Conservation (phyloP, 1,140 invertebrate species). For the Manduca sexta region DNA sequence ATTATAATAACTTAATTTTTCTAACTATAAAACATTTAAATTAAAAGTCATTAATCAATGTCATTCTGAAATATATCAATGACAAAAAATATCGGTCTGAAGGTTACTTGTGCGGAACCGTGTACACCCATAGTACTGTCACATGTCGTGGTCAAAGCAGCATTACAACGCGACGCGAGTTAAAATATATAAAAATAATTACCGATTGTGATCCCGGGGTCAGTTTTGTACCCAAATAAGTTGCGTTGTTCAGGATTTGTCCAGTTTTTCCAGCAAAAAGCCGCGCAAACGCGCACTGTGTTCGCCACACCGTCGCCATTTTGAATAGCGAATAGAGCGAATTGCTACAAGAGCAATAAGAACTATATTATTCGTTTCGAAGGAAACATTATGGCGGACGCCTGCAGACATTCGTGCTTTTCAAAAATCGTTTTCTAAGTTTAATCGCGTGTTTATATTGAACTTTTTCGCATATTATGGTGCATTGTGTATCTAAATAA, state of each 20-base stretch:
- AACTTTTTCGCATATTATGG: conserved; percentile 73
- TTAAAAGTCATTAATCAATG: conserved; percentile 15
- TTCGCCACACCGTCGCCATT: conserved; percentile 72
- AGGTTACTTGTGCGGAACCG: conserved; percentile 39
- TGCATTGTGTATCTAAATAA: conserved; percentile 63
- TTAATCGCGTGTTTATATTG: conserved; percentile 72
- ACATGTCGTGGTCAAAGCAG: conserved; percentile 69
- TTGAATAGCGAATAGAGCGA: conserved; percentile 75
- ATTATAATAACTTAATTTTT: not conserved
- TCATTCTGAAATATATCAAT: conserved; percentile 23
- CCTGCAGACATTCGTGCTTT: conserved; percentile 73
- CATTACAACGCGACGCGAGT: conserved; percentile 52
- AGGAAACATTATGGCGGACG: conserved; percentile 75
- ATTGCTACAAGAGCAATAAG: conserved; percentile 71
- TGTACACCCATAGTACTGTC: conserved; percentile 70
- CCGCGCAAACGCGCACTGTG: conserved; percentile 65
- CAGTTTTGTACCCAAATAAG: conserved; percentile 57
- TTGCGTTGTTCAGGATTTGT: conserved; percentile 60
- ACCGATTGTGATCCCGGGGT: conserved; percentile 58
- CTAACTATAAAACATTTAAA: not conserved
- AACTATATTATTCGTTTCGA: conserved; percentile 74
- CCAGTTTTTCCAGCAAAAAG: conserved; percentile 65
- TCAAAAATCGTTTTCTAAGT: conserved; percentile 74
- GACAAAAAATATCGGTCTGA: conserved; percentile 26
- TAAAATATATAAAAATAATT: conserved; percentile 68